Conservation (phyloP, 2,797 vertebrate species). For the Microchirus variegatus region DNA sequence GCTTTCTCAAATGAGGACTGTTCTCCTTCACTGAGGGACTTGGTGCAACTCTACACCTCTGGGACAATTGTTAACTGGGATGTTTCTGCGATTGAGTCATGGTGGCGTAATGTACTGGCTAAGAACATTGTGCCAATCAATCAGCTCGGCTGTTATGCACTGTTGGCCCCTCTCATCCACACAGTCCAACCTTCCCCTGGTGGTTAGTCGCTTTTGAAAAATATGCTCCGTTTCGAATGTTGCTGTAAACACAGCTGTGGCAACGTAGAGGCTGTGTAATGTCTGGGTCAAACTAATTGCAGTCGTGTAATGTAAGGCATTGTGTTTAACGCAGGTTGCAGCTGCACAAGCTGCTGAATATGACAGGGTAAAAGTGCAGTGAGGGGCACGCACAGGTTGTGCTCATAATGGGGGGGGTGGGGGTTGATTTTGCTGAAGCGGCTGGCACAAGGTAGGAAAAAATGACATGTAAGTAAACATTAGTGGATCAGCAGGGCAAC, state of each 20-base stretch:
- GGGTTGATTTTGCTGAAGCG: constrained; percentile 12
- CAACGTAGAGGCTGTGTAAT: constrained; percentile 30
- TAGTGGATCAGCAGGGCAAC: constrained; percentile 39
- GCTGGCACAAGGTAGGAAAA: constrained; percentile 19
- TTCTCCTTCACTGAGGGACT: constrained; percentile 16
- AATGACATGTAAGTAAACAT: constrained; percentile 39
- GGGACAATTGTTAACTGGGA: constrained; percentile 59
- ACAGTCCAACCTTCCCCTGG: constrained; percentile 40
- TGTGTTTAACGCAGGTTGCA: constrained; percentile 29
- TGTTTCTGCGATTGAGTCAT: constrained; percentile 70
- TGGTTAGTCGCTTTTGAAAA: constrained; percentile 44
- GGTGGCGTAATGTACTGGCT: constrained; percentile 61
- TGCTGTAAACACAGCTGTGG: constrained; percentile 57
- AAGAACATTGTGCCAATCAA: constrained; percentile 59
- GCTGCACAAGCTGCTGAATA: constrained; percentile 23
- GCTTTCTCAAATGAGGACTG: constrained; percentile 9
- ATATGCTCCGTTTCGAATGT: constrained; percentile 41
- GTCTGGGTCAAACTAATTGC: constrained; percentile 37
- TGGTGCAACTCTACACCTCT: constrained; percentile 55
- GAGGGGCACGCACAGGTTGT: constrained; percentile 15
- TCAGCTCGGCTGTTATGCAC: constrained; percentile 31
- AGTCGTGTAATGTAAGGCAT: constrained; percentile 3
- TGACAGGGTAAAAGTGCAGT: constrained; percentile 10
- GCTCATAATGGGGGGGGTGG: constrained; percentile 7
- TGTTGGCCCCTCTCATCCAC: constrained; percentile 26